Evolutionary conservation across 2,113 vertebrate genomes (phyloP).

Genomic region (Mastomys natalensis): DNA sequence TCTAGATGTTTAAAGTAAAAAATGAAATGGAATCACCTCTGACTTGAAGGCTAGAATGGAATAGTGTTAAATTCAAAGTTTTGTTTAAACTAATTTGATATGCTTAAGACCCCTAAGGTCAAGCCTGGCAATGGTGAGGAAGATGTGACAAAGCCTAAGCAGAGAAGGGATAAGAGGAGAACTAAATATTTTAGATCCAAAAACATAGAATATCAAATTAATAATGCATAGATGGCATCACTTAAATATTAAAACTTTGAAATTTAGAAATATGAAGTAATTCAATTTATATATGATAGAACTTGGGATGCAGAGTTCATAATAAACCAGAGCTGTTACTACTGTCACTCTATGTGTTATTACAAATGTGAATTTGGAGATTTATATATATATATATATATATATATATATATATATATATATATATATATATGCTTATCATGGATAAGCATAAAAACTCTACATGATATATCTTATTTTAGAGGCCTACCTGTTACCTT

Average conservation of each 20-base stretch:
- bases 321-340: not conserved
- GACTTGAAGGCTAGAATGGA: not conserved
- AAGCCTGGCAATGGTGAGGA: not conserved
- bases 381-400: not conserved
- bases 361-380: not conserved
- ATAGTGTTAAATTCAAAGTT: not conserved
- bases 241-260: not conserved
- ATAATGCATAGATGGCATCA: not conserved
- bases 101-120: not conserved
- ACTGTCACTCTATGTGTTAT: not conserved
- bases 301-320: not conserved
- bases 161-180: not conserved
- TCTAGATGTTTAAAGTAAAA: not conserved
- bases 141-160: rapidly evolving
- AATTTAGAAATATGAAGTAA: not conserved
- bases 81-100: not conserved
- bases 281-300: not conserved
- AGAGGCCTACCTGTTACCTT: not conserved
- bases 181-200: not conserved
- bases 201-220: not conserved
- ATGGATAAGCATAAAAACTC: not conserved
- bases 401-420: no score
- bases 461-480: not conserved
- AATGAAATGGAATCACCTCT: not conserved
- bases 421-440: no score